Conservation (phyloP, 2,113 vertebrate genomes). For the Xiphias gladius region DNA sequence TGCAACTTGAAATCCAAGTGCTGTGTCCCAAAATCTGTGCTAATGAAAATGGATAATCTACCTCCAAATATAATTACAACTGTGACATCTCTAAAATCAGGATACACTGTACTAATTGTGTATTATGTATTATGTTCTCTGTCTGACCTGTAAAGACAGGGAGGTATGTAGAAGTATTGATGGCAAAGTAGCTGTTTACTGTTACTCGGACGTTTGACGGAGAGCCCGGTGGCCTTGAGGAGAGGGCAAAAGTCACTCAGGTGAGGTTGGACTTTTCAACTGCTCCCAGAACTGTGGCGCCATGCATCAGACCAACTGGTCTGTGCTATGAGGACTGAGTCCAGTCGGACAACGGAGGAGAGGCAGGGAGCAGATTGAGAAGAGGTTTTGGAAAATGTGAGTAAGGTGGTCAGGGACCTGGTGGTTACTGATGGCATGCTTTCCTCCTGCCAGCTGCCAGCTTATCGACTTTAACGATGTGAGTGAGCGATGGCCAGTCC, state of each 20-base stretch:
- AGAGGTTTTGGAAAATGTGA: slow-evolving; percentile 75
- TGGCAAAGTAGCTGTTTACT: slow-evolving; percentile 29
- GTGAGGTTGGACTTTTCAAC: slow-evolving; percentile 51
- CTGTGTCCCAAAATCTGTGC: slow-evolving; percentile 29
- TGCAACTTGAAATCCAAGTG: slow-evolving; percentile 51
- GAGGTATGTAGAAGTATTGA: slow-evolving; percentile 22
- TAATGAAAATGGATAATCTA: slow-evolving; percentile 29
- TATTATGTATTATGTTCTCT: slow-evolving; percentile 10
- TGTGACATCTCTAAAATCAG: slow-evolving; percentile 44
- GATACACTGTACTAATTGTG: slow-evolving; percentile 15
- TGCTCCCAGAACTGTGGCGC: slow-evolving; percentile 31
- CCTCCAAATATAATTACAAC: slow-evolving; percentile 18
- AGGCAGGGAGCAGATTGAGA: slow-evolving; percentile 38
- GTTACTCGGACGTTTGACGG: slow-evolving; percentile 15
- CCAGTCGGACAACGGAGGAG: slow-evolving; percentile 25
- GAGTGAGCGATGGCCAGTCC: slow-evolving; percentile 70
- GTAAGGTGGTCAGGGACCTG: slow-evolving; percentile 66
- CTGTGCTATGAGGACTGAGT: slow-evolving; percentile 17
- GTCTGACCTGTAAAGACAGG: slow-evolving; percentile 43
- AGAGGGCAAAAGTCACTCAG: slow-evolving; percentile 41
- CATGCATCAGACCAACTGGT: slow-evolving; percentile 21
- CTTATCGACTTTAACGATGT: slow-evolving; percentile 77
- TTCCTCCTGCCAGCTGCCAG: slow-evolving; percentile 69
- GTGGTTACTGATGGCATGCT: slow-evolving; percentile 68
- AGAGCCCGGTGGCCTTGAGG: slow-evolving; percentile 21